These are phyloP conservation scores for Choristoneura rosaceana DNA, from an alignment of 2,888 invertebrate species.

Conservation along the genomic window DNA sequence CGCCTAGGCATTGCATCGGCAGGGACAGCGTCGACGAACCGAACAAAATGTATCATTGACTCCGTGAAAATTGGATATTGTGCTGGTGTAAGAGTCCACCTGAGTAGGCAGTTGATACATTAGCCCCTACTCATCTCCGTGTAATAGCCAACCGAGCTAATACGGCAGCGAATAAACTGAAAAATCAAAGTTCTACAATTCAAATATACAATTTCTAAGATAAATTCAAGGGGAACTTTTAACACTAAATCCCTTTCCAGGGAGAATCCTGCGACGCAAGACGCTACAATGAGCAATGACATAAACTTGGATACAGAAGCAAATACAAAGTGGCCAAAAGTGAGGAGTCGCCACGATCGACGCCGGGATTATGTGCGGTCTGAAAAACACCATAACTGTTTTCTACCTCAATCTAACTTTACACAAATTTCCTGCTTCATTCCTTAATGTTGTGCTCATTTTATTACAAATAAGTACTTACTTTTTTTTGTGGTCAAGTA, in stretches of 20 bases:
- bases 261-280: background rate
- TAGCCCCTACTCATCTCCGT: too few relatives aligned
- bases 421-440: background rate
- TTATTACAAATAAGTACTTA: background rate
- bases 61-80: too few relatives aligned
- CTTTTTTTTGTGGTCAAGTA: too few relatives aligned
- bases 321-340: background rate
- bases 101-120: too few relatives aligned
- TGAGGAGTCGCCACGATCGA: background rate
- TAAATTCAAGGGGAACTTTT: background rate
- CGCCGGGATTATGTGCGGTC: slow-evolving; percentile 6
- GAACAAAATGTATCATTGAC: too few relatives aligned
- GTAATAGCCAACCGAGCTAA: too few relatives aligned
- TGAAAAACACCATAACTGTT: background rate
- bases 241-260: background rate
- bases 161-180: too few relatives aligned
- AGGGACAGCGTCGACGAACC: too few relatives aligned
- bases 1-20: too few relatives aligned
- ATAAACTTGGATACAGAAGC: background rate
- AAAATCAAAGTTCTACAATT: background rate
- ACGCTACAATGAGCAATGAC: background rate
- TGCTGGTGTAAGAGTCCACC: too few relatives aligned
- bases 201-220: background rate
- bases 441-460: background rate
- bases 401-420: background rate